A percentile compares a stretch with the other conserved stretches of the same genome.
phyloP scores from a whole-genome alignment of 2,797 vertebrate species.

The Microcaecilia unicolor region DNA sequence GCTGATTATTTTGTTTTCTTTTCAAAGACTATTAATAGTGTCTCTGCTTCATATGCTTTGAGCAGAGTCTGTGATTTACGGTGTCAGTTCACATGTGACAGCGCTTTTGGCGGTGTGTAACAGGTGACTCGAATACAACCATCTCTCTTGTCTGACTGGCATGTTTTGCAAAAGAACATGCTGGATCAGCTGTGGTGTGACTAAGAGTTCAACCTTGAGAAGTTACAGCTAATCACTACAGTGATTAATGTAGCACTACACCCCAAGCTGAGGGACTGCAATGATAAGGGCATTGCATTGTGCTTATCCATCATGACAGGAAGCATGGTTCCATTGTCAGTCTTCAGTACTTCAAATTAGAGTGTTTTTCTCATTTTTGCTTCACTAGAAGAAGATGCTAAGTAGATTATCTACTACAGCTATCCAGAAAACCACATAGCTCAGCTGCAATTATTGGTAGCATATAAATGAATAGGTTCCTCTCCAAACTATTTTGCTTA shows the following conservation, averaged over 20 bases:
- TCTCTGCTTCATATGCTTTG: not conserved
- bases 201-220: conserved; percentile 8
- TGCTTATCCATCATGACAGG: conserved; percentile 52
- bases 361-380: conserved; percentile 1
- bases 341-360: conserved; percentile 39
- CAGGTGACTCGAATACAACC: not conserved
- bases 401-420: not conserved
- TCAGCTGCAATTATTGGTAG: not conserved
- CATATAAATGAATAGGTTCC: not conserved
- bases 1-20: too few relatives aligned
- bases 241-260: conserved; percentile 65
- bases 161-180: conserved; percentile 8
- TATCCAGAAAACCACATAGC: not conserved
- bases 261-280: conserved; percentile 56
- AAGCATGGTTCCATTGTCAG: conserved; percentile 47
- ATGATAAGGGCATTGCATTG: conserved; percentile 63
- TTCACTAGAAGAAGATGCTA: conserved; percentile 13
- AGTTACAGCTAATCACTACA: conserved; percentile 52
- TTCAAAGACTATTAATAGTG: too few relatives aligned
- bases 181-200: conserved; percentile 9
- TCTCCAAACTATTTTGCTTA: not conserved
- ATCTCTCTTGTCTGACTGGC: not conserved
- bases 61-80: conserved; percentile 7
- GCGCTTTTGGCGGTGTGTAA: conserved; percentile 3
- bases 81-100: not conserved